Base-by-base conservation (phyloP, 1,140 invertebrate species). In the Eriocheir sinensis region DNA sequence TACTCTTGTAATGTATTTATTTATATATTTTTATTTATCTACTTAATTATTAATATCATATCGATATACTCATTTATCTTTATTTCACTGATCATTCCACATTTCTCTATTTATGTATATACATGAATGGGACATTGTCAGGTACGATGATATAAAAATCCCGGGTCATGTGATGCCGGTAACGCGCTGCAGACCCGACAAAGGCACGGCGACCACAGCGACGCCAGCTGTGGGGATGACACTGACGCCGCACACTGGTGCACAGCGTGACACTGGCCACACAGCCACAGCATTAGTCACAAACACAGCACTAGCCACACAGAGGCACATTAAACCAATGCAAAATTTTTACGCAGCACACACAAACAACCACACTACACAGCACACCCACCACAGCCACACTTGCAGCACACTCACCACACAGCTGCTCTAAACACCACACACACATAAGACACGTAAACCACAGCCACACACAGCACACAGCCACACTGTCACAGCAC, bases 81-180 rank as follows among this genome's bases (percentile, higher is more conserved):
- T 90, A 60, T 89, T 41, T 91, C 38, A 30, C 60, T 48, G n/a
- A 92, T n/a, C 17, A 80, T 12, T 92, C 6, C 44, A 30, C 38
- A 30, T 92, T 40, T 92, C 36, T 36, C 79, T 92, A 79, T 92
- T 12, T 80, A 92, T 92, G 34, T 44, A 92, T 90, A 80, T 92
- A 92, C 80, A 8, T 48, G 60, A 48, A 91, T 32, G 40, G 9
- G 17, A n/a, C 27, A 30, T n/a, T n/a, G n/a, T n/a, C n/a, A n/a
- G n/a, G n/a, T n/a, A n/a, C n/a, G 44, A 48, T 48, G 15, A 8
- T 48, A 48, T 48, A 4, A 15, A 8, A 2, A n/a, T 72, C 48
- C 9, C 27, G 60, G 0, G 4, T 72, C 60, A 3, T 72, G 60
- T 27, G 60, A n/a, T n/a, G 27, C 53, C 27, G 53, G 53, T 21